These are phyloP conservation scores for Folsomia manolachei DNA, from an alignment of 2,888 invertebrate species.

Conservation along the genomic window DNA sequence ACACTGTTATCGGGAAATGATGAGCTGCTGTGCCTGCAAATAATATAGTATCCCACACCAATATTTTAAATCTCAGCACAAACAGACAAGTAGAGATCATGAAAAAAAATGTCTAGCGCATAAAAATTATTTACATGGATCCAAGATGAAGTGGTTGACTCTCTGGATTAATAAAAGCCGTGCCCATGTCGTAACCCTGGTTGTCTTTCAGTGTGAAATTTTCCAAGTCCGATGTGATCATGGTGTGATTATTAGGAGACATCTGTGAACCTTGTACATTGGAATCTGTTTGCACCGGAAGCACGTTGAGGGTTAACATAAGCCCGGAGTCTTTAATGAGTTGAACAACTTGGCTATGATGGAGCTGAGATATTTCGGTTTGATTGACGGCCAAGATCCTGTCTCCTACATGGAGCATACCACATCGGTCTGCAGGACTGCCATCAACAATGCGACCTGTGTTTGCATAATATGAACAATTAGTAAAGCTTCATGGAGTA, in stretches of 20 bases:
- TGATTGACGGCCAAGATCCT: slow-evolving; percentile 94
- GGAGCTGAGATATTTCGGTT: slow-evolving; percentile 82
- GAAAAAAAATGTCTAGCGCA: neutral
- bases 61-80: neutral
- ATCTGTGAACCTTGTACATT: slow-evolving; percentile 5
- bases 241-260: slow-evolving; percentile 30
- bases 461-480: slow-evolving; percentile 48
- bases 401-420: slow-evolving; percentile 86
- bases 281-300: slow-evolving; percentile 27
- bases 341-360: slow-evolving; percentile 95
- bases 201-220: slow-evolving; percentile 42
- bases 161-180: slow-evolving; percentile 50
- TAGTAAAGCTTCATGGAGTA: too few species aligned
- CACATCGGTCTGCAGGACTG: slow-evolving; percentile 93
- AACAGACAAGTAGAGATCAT: too few species aligned
- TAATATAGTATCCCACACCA: neutral
- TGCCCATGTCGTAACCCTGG: slow-evolving; percentile 46
- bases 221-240: slow-evolving; percentile 43
- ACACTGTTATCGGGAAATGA: slow-evolving; percentile 37
- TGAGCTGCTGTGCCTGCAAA: slow-evolving; percentile 34
- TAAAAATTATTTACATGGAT: slow-evolving; percentile 42
- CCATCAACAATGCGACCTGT: slow-evolving; percentile 92
- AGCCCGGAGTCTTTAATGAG: slow-evolving; percentile 95
- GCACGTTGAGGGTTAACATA: slow-evolving; percentile 64
- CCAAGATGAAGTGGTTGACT: slow-evolving; percentile 48